Conservation (phyloP, 2,797 vertebrate genomes). For the Anguilla pacifica region DNA sequence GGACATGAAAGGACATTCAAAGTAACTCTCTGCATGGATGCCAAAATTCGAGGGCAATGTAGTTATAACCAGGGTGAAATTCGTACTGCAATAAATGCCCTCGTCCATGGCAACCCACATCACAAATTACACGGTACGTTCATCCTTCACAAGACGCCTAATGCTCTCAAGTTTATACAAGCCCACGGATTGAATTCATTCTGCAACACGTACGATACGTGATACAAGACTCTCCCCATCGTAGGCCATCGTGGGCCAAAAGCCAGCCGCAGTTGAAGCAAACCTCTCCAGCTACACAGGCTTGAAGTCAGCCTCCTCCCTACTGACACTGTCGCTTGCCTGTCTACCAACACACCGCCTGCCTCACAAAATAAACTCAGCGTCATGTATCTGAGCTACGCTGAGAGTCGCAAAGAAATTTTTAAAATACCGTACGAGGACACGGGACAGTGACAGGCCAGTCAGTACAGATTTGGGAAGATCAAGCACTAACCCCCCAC, state of each 20-base stretch:
- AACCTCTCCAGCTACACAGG: background rate
- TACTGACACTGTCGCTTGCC: background rate
- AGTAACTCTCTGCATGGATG: background rate
- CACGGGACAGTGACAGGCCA: background rate
- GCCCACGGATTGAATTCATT: slow-evolving; percentile 2
- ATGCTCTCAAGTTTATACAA: background rate
- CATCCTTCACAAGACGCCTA: background rate
- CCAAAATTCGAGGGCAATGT: background rate
- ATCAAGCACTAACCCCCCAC: background rate
- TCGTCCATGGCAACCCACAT: background rate
- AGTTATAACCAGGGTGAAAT: background rate
- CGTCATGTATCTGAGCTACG: background rate
- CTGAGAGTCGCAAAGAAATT: background rate
- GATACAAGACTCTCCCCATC: background rate
- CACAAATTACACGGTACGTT: background rate
- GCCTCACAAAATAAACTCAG: background rate
- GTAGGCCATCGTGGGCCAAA: background rate
- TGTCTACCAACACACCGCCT: background rate
- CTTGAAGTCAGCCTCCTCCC: background rate
- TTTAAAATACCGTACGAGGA: background rate
- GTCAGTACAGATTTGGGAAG: background rate
- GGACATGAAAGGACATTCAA: background rate
- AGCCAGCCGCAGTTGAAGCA: background rate
- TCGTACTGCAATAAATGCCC: background rate
- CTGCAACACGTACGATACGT: background rate